Evolutionary conservation across 2,113 vertebrate species (phyloP), one percentile per base, ranked within the genome.

Genomic region (Ammodytes marinus): DNA sequence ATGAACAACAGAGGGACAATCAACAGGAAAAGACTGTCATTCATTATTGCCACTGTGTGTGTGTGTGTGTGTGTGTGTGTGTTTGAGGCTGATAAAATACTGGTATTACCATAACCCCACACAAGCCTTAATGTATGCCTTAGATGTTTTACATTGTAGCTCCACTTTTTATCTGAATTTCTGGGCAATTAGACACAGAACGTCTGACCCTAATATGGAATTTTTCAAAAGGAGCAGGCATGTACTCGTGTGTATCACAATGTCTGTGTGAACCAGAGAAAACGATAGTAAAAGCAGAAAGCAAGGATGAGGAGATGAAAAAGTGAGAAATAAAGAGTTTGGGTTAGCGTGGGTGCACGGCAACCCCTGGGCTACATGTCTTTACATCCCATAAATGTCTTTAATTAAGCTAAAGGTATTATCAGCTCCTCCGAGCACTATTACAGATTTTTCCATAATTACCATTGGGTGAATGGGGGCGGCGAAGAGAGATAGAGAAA

Each of bases 321-420:
- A 84, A 74, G 80, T 13, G 5, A 78, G 76, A 84, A 91, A 91
- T 83, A 83, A 88, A 90, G 89, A 88, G 80, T 90, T 89, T 86
- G 80, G 79, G 82, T 83, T 84, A 87, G 86, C 89, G 90, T 90
- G 93, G 92, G 92, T 88, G 85, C 87, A 84, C 77, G 69, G 83
- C 69, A 87, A 85, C 88, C 93, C 88, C 85, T 77, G 61, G 91
- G 92, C 90, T 91, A 89, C 91, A 91, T 93, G 93, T 94, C 94
- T 93, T 93, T 94, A 94, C 92, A 93, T 94, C 91, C 89, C 64
- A 84, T 93, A 92, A 93, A 95, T 86, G 93, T 93, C 92, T 94
- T 95, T 95, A 96, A 95, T 96, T 95, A 95, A 95, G 88, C 91
- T 93, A 91, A 95, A 92, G 92, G 91, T 94, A 92, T 93, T 95